These are phyloP conservation scores for Girardia tigrina DNA, from an alignment of 2,888 invertebrate genomes.

Conservation along the genomic window DNA sequence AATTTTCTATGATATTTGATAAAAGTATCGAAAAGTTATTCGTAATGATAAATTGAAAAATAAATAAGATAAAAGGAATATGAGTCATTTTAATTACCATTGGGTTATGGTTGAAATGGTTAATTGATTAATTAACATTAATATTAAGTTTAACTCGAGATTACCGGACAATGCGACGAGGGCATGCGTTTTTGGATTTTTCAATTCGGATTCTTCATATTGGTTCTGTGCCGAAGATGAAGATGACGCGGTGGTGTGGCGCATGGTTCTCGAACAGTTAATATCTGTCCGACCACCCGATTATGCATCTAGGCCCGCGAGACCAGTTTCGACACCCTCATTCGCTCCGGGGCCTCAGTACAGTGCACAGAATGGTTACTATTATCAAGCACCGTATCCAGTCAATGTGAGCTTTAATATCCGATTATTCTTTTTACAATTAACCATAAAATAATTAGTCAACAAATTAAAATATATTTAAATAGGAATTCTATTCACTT, in stretches of 20 bases:
- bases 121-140: too few species aligned
- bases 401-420: not conserved
- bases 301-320: not conserved
- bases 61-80: too few species aligned
- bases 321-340: not conserved
- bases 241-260: not conserved
- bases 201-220: not conserved
- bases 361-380: not conserved
- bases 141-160: not conserved
- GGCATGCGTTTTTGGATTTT: not conserved
- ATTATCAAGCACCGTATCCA: slow-evolving; percentile 14
- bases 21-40: too few species aligned
- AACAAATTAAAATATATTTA: too few species aligned
- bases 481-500: too few species aligned
- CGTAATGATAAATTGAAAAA: too few species aligned
- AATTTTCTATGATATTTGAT: too few species aligned
- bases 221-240: slow-evolving; percentile 16
- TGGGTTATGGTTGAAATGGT: too few species aligned
- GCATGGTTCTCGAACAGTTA: not conserved
- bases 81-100: too few species aligned
- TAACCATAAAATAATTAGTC: too few species aligned
- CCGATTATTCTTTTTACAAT: too few species aligned
- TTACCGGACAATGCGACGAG: not conserved
- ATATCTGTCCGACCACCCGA: not conserved
- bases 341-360: not conserved